These are phyloP conservation scores for Osmerus eperlanus DNA, from an alignment of 2,113 vertebrate species.

Conservation along the genomic window DNA sequence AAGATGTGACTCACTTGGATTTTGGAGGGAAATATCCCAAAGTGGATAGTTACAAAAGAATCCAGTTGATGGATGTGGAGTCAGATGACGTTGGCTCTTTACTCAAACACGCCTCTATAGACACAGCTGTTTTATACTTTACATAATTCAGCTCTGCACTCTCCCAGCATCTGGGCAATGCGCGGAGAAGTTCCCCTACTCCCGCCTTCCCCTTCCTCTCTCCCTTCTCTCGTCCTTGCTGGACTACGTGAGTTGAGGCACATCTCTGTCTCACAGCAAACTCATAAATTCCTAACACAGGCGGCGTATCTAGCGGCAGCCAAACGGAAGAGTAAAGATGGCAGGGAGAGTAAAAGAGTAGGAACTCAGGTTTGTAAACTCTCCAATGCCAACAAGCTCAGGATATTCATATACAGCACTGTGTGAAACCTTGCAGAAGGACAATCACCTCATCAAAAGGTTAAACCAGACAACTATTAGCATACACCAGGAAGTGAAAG, in stretches of 20 bases:
- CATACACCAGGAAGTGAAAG: background rate
- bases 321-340: background rate
- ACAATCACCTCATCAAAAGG: background rate
- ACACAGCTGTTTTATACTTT: conserved; percentile 2
- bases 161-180: background rate
- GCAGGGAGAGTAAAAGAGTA: background rate
- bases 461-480: background rate
- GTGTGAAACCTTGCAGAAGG: background rate
- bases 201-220: background rate
- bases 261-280: conserved; percentile 34
- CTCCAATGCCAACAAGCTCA: background rate
- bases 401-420: background rate
- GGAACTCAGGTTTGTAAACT: too few species aligned
- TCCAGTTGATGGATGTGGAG: background rate
- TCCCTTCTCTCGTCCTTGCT: background rate
- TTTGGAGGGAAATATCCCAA: background rate
- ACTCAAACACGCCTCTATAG: background rate
- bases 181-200: background rate
- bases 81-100: background rate
- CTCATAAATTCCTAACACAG: conserved; percentile 57
- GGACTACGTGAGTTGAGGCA: conserved; percentile 45
- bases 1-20: background rate
- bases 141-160: background rate
- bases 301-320: conserved; percentile 9
- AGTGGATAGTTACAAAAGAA: background rate